These are phyloP conservation scores for Aphelocoma californica DNA, from an alignment of 2,797 vertebrate genomes.

Conservation along the genomic window DNA sequence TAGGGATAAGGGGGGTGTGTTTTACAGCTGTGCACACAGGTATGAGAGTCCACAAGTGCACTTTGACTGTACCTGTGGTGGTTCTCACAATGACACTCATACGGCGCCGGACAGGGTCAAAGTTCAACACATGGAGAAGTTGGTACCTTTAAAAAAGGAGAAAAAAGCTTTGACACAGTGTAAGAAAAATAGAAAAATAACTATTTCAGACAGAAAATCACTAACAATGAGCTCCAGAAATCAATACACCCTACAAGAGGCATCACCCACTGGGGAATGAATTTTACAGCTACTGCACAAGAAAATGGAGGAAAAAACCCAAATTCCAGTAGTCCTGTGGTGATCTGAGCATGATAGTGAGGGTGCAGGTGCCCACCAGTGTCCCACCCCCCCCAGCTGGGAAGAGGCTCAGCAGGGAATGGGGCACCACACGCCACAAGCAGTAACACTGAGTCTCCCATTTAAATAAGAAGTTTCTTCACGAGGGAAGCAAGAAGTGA, in stretches of 20 bases:
- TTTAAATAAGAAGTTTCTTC: background rate
- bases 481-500: background rate
- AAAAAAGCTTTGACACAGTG: background rate
- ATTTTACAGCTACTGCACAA: background rate
- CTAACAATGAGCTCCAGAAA: background rate
- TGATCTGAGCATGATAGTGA: background rate
- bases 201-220: background rate
- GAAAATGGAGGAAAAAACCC: fast-evolving
- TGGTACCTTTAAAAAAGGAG: constrained; percentile 81
- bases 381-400: background rate
- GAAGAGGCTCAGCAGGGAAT: background rate
- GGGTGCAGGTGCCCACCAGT: background rate
- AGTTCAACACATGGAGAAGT: constrained; percentile 92
- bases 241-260: background rate
- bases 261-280: background rate
- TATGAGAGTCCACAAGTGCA: fast-evolving
- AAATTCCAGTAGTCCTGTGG: background rate
- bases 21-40: background rate
- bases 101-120: constrained; percentile 90
- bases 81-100: constrained; percentile 96
- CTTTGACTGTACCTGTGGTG: constrained; percentile 75
- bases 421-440: fast-evolving
- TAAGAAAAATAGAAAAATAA: background rate
- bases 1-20: background rate
- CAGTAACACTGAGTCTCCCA: background rate